Evolutionary conservation across 2,888 invertebrate species (phyloP).

Genomic region (Stratiomys singularior): DNA sequence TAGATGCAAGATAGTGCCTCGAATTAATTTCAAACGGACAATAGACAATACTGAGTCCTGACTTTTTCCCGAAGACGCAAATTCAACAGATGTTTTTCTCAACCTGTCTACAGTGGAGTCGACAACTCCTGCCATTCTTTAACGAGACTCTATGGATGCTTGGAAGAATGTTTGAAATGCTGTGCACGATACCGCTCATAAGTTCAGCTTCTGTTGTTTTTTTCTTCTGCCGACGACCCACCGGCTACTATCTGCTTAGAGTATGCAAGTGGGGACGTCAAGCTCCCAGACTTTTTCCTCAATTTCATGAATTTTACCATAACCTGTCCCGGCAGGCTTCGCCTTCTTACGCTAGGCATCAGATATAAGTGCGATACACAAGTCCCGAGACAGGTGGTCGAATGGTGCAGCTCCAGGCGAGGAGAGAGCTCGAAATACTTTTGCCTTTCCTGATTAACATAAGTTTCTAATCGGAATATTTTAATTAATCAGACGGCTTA

Average conservation of each 20-base stretch:
- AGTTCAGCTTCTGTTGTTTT: slow-evolving; percentile 29
- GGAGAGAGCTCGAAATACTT: not conserved
- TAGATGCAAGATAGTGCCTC: too few relatives aligned
- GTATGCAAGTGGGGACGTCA: not conserved
- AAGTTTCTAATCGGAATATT: slow-evolving; percentile 43
- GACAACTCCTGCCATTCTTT: not conserved
- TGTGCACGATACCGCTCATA: slow-evolving; percentile 31
- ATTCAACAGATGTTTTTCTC: too few relatives aligned
- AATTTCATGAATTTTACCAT: slow-evolving; percentile 36
- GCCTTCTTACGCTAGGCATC: not conserved
- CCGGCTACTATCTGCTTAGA: not conserved
- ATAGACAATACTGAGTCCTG: too few relatives aligned
- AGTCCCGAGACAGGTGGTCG: slow-evolving; percentile 37
- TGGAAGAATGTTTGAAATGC: slow-evolving; percentile 32
- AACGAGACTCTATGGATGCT: slow-evolving; percentile 2
- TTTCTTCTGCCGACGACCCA: not conserved
- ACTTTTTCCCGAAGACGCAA: too few relatives aligned
- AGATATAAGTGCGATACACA: not conserved
- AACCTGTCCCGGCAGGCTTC: slow-evolving; percentile 26
- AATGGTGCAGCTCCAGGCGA: not conserved
- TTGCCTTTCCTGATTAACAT: slow-evolving; percentile 31
- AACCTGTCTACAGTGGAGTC: not conserved
- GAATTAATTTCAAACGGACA: too few relatives aligned
- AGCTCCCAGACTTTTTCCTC: slow-evolving; percentile 5
- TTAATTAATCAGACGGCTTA: slow-evolving; percentile 41